Conservation (phyloP, 1,140 invertebrate genomes). For the Streblospio benedicti region DNA sequence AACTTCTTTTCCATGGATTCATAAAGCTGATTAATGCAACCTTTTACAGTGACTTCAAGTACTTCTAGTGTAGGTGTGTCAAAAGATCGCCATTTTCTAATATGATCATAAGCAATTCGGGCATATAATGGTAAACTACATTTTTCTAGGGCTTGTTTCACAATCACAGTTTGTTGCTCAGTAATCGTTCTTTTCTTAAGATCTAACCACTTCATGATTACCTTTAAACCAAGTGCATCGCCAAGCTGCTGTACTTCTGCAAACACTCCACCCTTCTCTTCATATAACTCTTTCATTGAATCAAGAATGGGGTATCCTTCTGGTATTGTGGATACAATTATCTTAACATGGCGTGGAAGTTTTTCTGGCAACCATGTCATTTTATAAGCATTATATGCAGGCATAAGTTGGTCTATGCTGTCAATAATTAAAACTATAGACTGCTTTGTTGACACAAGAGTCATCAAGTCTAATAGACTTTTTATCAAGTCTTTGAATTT, state of each 20-base stretch:
- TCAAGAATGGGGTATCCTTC: neutral
- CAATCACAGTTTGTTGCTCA: conserved; percentile 1
- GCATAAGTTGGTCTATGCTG: neutral
- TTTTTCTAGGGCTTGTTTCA: conserved; percentile 4
- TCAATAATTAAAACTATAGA: neutral
- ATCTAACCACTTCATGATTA: neutral
- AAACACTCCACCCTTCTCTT: neutral
- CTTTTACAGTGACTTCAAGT: conserved; percentile 12
- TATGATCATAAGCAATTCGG: conserved; percentile 13
- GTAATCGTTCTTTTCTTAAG: neutral
- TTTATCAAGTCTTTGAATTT: too few species aligned
- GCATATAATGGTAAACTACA: conserved; percentile 15
- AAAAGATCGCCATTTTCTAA: conserved; percentile 12
- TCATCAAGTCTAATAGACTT: too few species aligned
- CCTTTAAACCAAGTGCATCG: neutral
- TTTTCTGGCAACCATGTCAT: neutral
- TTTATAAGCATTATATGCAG: neutral
- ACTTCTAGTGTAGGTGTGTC: neutral
- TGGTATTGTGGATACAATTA: neutral
- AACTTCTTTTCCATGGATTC: conserved; percentile 15
- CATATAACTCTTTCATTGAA: neutral
- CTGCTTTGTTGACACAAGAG: too few species aligned
- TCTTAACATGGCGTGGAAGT: neutral
- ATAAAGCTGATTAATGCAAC: conserved; percentile 14
- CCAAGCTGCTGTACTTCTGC: neutral